Evolutionary conservation across 2,888 invertebrate genomes (phyloP).

Genomic region (Platynereis dumerilii): DNA sequence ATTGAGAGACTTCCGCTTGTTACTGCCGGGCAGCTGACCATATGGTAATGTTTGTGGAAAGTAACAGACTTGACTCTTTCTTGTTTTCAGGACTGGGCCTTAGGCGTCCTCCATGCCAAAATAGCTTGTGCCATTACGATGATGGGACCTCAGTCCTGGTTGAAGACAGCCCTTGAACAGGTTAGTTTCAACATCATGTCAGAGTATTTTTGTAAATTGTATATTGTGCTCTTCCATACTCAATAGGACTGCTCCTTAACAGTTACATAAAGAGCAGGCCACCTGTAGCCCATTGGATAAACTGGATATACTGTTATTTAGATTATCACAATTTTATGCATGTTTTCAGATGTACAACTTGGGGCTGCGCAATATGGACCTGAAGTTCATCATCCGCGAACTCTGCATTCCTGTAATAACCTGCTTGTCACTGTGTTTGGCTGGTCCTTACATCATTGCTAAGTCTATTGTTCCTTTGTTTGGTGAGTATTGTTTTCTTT

Average conservation of each 20-base stretch:
- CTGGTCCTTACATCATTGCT: conserved; percentile 91
- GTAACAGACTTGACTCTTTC: not conserved
- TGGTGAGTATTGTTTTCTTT: conserved; percentile 51
- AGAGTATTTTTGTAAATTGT: too few species aligned
- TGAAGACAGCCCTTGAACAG: conserved; percentile 89
- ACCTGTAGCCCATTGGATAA: too few species aligned
- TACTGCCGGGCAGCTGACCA: too few species aligned
- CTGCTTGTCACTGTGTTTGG: conserved; percentile 85
- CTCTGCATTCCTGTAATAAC: conserved; percentile 89
- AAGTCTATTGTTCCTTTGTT: conserved; percentile 69
- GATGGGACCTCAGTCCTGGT: conserved; percentile 96
- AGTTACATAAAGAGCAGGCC: too few species aligned
- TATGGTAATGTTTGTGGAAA: too few species aligned
- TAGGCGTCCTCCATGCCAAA: conserved; percentile 96
- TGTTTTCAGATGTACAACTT: conserved; percentile 79
- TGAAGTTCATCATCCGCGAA: conserved; percentile 82
- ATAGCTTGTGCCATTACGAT: conserved; percentile 94
- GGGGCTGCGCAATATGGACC: conserved; percentile 90
- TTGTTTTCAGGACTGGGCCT: conserved; percentile 86
- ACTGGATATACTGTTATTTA: too few species aligned
- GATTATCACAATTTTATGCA: too few species aligned
- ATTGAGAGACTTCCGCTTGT: too few species aligned
- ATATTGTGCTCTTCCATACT: too few species aligned
- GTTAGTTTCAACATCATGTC: conserved; percentile 51
- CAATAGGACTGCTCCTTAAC: too few species aligned